Percentiles rank a stretch among this genome's conserved stretches.
phyloP scores from a whole-genome alignment of 1,140 invertebrate genomes.

The Pseudomyrmex flavicornis region DNA sequence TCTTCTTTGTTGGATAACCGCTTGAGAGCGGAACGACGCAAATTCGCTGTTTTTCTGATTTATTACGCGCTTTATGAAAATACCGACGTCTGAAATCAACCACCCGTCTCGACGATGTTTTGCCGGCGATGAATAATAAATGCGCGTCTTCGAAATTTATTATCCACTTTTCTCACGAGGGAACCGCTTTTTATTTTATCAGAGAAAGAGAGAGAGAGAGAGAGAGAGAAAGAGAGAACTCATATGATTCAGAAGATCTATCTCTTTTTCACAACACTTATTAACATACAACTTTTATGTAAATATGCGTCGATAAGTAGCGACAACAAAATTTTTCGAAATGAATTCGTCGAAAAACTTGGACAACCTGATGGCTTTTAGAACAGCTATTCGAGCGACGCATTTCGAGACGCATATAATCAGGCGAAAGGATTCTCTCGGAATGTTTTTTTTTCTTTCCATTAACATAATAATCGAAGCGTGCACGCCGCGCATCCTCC shows the following conservation, averaged over 20 bases:
- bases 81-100: background rate
- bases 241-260: background rate
- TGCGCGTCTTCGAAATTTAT: background rate
- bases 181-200: background rate
- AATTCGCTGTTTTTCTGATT: constrained; percentile 27
- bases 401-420: background rate
- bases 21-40: constrained; percentile 9
- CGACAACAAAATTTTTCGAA: constrained; percentile 1
- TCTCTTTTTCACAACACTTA: background rate
- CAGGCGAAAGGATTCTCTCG: constrained; percentile 1
- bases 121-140: constrained; percentile 6
- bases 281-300: background rate
- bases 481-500: constrained; percentile 25
- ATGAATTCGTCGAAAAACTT: constrained; percentile 9
- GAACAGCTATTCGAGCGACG: background rate
- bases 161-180: background rate
- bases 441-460: constrained; percentile 12
- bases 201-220: background rate
- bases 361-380: constrained; percentile 1
- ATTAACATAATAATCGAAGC: constrained; percentile 45
- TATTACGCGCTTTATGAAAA: constrained; percentile 43
- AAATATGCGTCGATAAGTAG: constrained; percentile 4
- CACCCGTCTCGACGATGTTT: background rate
- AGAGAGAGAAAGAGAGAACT: background rate
- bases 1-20: background rate